These are phyloP conservation scores for Syrmaticus mikado DNA, from an alignment of 2,113 vertebrate genomes.

Conservation along the genomic window DNA sequence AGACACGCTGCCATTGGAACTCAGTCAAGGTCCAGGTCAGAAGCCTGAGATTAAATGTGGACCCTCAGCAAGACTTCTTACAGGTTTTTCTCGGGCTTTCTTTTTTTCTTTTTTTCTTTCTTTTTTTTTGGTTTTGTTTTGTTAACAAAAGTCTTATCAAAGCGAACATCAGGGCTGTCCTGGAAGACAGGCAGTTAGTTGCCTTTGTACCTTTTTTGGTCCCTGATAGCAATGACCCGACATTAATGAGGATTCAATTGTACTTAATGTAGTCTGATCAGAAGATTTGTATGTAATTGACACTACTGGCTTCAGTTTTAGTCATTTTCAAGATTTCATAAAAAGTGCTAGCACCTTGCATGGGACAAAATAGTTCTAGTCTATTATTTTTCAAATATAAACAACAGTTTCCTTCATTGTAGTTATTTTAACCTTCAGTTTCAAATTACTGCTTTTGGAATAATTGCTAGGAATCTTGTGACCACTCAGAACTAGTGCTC, in stretches of 20 bases:
- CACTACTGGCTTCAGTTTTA: neutral
- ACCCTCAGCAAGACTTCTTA: neutral
- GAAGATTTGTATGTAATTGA: neutral
- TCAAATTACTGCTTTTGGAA: neutral
- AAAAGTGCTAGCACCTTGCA: neutral
- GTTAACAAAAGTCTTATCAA: neutral
- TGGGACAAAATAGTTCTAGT: neutral
- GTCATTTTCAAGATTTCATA: neutral
- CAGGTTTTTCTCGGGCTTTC: neutral
- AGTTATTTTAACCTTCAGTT: constrained; percentile 15
- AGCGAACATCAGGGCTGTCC: neutral
- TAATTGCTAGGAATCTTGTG: neutral
- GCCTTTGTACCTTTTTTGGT: accelerated
- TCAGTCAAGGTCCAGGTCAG: neutral
- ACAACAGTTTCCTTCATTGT: neutral
- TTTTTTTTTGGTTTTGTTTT: neutral
- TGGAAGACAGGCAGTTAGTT: neutral
- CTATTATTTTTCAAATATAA: neutral
- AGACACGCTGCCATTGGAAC: neutral
- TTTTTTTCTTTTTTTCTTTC: too few relatives aligned
- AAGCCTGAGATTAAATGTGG: neutral
- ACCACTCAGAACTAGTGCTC: neutral
- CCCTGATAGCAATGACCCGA: neutral
- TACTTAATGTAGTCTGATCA: neutral
- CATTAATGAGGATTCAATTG: neutral